Conservation (phyloP, 2,113 vertebrate genomes). For the Aldabrachelys gigantea region DNA sequence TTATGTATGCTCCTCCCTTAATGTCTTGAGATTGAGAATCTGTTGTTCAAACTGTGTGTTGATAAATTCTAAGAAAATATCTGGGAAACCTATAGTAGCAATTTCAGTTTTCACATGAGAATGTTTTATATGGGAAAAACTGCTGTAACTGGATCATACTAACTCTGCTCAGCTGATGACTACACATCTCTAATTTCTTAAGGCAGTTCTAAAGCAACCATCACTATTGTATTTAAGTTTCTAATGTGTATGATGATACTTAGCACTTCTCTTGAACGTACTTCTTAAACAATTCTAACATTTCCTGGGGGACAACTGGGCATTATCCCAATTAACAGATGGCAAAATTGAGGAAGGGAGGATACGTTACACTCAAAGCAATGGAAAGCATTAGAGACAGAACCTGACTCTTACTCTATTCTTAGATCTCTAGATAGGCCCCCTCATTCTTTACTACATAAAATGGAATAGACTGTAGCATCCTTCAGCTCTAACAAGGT, state of each 20-base stretch:
- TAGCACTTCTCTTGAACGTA: background rate
- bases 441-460: background rate
- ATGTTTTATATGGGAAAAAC: background rate
- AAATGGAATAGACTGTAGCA: background rate
- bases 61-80: background rate
- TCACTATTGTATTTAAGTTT: background rate
- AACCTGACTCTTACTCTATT: background rate
- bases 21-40: background rate
- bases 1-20: background rate
- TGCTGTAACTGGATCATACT: background rate
- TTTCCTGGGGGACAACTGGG: background rate
- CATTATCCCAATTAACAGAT: background rate
- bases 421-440: background rate
- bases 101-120: background rate
- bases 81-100: background rate
- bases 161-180: background rate
- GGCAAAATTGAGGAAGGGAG: background rate
- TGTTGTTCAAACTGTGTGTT: background rate
- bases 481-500: rapidly evolving
- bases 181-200: background rate
- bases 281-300: background rate
- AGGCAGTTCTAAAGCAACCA: background rate
- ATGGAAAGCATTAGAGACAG: background rate
- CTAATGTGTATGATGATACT: background rate
- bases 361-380: background rate